A percentile compares a stretch with the other conserved stretches of the same genome.
Conservation (phyloP, 1,140 invertebrate species). For the Conus ventricosus region DNA sequence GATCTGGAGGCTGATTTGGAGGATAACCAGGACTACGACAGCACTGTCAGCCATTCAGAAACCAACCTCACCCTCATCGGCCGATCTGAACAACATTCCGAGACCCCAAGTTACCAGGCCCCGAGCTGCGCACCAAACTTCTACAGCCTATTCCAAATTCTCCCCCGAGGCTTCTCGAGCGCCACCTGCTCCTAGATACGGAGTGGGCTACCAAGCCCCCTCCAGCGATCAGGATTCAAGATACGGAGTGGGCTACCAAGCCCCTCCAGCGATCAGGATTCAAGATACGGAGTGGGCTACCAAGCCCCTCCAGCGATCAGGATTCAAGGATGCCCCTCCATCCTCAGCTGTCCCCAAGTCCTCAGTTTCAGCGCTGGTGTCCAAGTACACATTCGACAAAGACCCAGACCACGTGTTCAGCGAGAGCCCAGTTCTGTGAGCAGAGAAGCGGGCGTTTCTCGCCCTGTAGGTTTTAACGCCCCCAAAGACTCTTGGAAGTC, state of each 20-base stretch:
- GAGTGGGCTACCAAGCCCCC: conserved; percentile 18
- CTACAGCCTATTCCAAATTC: conserved; percentile 36
- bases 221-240: conserved; percentile 41
- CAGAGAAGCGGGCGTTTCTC: conserved; percentile 20
- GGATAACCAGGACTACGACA: conserved; percentile 78
- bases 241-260: no score
- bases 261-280: no score
- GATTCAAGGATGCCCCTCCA: conserved; percentile 34
- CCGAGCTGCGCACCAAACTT: conserved; percentile 16
- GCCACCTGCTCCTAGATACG: conserved; percentile 29
- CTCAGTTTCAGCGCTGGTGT: conserved; percentile 42
- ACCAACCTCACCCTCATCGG: conserved; percentile 72
- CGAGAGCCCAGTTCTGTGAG: conserved; percentile 30
- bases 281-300: conserved; percentile 8
- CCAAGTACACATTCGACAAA: conserved; percentile 22
- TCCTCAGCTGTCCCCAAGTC: conserved; percentile 43
- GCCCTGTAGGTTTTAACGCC: background rate
- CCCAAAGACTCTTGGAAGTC: background rate
- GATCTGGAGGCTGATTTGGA: conserved; percentile 82
- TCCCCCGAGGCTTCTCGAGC: conserved; percentile 44
- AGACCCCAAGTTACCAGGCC: conserved; percentile 31
- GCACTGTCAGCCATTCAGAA: conserved; percentile 73
- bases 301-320: conserved; percentile 38
- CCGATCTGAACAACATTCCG: conserved; percentile 59
- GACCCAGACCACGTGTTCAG: background rate